phyloP scores from a whole-genome alignment of 2,113 vertebrate genomes.

The Prolemur simus region DNA sequence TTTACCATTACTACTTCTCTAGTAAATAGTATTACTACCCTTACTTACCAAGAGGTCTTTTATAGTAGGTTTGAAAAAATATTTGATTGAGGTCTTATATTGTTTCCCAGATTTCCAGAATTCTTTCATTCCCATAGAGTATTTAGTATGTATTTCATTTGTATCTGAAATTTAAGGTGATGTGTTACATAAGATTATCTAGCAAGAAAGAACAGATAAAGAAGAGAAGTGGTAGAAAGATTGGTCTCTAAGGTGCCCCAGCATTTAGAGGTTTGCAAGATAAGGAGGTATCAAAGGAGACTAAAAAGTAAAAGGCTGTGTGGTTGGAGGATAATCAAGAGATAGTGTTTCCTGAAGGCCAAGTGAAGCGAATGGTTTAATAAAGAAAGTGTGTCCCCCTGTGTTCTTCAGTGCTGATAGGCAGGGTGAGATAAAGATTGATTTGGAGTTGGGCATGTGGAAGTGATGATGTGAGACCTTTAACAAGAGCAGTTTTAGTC shows the following conservation, averaged over 20 bases:
- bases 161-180: neutral
- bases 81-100: neutral
- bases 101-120: too few relatives aligned
- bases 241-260: neutral
- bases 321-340: neutral
- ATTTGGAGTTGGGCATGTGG: neutral
- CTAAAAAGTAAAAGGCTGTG: neutral
- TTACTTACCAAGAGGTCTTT: neutral
- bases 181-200: neutral
- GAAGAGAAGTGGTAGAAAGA: neutral
- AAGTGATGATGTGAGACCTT: neutral
- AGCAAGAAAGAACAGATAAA: neutral
- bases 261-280: neutral
- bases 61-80: neutral
- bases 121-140: neutral
- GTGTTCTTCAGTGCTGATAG: neutral
- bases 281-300: neutral
- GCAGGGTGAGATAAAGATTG: neutral
- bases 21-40: neutral
- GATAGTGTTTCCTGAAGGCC: neutral
- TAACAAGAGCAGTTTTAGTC: neutral
- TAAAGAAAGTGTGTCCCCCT: rapidly evolving
- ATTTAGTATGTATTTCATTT: neutral
- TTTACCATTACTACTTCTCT: neutral
- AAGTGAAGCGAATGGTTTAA: neutral